Conservation (phyloP, 2,888 invertebrate species). For the Trichacis sp. region DNA sequence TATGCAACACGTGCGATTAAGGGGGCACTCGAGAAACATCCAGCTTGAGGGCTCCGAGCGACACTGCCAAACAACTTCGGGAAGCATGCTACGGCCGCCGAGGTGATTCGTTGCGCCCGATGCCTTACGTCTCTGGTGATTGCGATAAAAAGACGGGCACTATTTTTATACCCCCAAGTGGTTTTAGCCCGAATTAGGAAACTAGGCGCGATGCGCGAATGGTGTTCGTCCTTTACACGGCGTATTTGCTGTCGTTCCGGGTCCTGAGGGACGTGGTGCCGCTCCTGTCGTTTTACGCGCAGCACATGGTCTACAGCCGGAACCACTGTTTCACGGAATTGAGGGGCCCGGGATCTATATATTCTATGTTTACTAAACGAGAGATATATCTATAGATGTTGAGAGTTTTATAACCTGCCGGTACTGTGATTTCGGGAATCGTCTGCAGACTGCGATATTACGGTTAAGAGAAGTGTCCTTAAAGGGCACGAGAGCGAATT, state of each 20-base stretch:
- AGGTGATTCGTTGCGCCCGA: not conserved
- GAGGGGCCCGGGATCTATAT: too few relatives aligned
- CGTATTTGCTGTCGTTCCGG: constrained; percentile 42
- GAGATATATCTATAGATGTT: not conserved
- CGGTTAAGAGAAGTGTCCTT: constrained; percentile 6
- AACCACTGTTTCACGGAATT: too few relatives aligned
- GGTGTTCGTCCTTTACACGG: constrained; percentile 36
- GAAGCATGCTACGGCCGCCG: not conserved
- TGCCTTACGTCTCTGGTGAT: too few relatives aligned
- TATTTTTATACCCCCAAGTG: constrained; percentile 3
- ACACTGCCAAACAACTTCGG: too few relatives aligned
- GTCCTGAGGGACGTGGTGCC: constrained; percentile 19
- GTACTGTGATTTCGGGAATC: not conserved
- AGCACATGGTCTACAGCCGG: too few relatives aligned
- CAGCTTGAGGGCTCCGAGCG: not conserved
- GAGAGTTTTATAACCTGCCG: not conserved
- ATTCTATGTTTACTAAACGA: not conserved
- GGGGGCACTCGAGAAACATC: not conserved
- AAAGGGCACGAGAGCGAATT: not conserved
- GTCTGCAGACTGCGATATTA: not conserved
- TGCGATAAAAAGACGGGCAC: too few relatives aligned
- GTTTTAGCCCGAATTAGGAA: not conserved
- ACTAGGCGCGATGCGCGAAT: constrained; percentile 21
- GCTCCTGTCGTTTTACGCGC: not conserved
- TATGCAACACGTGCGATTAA: constrained; percentile 32